phyloP scores from a whole-genome alignment of 1,140 invertebrate genomes.

The Sminthurinus signatus region DNA sequence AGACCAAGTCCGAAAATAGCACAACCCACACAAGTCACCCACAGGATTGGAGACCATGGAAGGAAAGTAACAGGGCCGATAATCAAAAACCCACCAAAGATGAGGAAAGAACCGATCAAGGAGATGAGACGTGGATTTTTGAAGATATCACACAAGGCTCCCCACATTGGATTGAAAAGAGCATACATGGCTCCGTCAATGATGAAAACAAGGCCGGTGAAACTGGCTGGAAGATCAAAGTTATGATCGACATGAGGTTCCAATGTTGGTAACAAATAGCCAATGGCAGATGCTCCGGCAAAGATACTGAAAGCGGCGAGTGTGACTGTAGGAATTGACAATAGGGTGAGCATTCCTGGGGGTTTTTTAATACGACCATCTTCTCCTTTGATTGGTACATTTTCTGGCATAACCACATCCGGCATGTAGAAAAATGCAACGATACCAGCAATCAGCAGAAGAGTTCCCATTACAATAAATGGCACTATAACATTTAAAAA shows the following conservation, averaged over 20 bases:
- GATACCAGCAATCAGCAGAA: constrained; percentile 66
- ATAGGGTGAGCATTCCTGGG: constrained; percentile 38
- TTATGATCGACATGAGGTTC: constrained; percentile 61
- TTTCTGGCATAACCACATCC: constrained; percentile 43
- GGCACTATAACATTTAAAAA: constrained; percentile 54
- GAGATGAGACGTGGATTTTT: constrained; percentile 60
- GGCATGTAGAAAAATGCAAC: constrained; percentile 63
- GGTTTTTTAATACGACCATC: not conserved
- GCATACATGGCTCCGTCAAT: constrained; percentile 80
- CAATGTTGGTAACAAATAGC: constrained; percentile 70
- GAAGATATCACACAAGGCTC: constrained; percentile 65
- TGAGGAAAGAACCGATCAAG: constrained; percentile 58
- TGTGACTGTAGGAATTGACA: constrained; percentile 63
- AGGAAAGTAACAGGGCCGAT: constrained; percentile 69
- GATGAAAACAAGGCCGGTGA: constrained; percentile 78
- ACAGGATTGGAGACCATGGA: constrained; percentile 54
- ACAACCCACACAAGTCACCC: constrained; percentile 60
- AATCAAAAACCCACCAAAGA: constrained; percentile 58
- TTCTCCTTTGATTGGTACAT: not conserved
- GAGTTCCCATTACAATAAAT: constrained; percentile 71
- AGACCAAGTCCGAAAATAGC: constrained; percentile 71
- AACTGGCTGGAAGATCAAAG: constrained; percentile 61
- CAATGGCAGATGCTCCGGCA: constrained; percentile 69
- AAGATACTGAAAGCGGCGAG: constrained; percentile 63
- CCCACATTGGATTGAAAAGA: constrained; percentile 70